phyloP scores from a whole-genome alignment of 1,140 invertebrate genomes.

The Philotrypesis tridentata region DNA sequence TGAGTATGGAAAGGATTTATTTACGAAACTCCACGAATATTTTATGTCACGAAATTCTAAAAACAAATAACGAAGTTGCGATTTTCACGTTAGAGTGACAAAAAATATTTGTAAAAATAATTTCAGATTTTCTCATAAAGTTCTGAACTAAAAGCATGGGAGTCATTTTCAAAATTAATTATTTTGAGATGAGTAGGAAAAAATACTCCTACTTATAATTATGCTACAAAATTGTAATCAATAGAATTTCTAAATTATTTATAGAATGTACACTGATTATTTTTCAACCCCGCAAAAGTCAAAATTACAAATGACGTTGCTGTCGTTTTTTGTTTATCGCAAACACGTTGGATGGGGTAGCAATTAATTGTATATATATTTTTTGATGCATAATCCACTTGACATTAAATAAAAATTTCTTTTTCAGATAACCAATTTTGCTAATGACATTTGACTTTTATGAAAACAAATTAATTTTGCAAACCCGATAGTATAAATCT shows the following conservation, averaged over 20 bases:
- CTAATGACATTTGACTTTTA: not conserved
- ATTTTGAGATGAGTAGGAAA: not conserved
- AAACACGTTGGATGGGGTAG: not conserved
- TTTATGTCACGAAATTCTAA: no score
- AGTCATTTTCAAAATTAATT: conserved; percentile 22
- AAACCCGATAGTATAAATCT: not conserved
- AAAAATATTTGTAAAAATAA: not conserved
- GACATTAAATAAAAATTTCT: not conserved
- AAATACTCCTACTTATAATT: not conserved
- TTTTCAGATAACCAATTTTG: not conserved
- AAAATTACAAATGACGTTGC: no score
- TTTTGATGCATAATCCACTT: not conserved
- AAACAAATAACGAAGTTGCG: no score
- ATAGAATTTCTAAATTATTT: no score
- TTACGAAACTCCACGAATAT: no score
- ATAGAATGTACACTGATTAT: no score
- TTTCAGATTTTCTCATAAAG: conserved; percentile 31
- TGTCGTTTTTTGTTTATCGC: no score
- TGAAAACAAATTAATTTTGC: conserved; percentile 14
- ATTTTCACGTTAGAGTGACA: no score
- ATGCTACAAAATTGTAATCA: no score
- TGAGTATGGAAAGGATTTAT: no score
- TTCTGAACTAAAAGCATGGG: conserved; percentile 3
- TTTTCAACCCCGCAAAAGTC: no score
- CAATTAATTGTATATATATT: not conserved